These are phyloP conservation scores for Protomyctophum bolini DNA, from an alignment of 2,113 vertebrate species.

Conservation along the genomic window DNA sequence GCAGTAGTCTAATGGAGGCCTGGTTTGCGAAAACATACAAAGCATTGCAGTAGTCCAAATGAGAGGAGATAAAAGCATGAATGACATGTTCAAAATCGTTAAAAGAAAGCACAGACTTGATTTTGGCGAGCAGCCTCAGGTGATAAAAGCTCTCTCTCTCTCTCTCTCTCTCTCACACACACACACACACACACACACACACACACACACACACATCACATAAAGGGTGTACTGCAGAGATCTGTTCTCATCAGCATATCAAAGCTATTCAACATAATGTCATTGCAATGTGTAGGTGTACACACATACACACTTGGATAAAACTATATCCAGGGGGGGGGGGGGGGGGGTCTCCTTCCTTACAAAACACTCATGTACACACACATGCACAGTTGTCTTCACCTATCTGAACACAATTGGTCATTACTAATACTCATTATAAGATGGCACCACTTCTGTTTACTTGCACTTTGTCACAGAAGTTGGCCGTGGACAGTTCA, in stretches of 20 bases:
- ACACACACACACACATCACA: background rate
- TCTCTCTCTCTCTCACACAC: too few relatives aligned
- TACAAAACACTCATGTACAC: background rate
- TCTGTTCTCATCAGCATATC: constrained; percentile 65
- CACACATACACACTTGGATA: constrained; percentile 9
- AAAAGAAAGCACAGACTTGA: background rate
- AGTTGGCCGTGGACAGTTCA: too few relatives aligned
- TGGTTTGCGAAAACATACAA: background rate
- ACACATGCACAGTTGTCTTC: background rate
- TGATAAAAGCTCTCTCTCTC: too few relatives aligned
- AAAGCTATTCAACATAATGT: constrained; percentile 60
- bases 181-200: background rate
- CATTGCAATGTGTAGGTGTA: background rate
- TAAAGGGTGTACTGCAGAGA: constrained; percentile 30
- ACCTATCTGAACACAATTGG: background rate
- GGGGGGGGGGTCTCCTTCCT: background rate
- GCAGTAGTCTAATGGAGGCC: background rate
- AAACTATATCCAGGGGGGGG: too few relatives aligned
- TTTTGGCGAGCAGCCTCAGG: too few relatives aligned
- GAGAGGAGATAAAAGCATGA: too few relatives aligned
- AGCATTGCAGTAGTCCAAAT: too few relatives aligned
- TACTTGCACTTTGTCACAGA: too few relatives aligned
- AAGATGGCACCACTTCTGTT: too few relatives aligned
- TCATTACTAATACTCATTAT: constrained; percentile 15
- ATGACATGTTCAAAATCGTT: too few relatives aligned